Base-by-base conservation (phyloP, 1,140 invertebrate genomes). In the Gerris buenoi region DNA sequence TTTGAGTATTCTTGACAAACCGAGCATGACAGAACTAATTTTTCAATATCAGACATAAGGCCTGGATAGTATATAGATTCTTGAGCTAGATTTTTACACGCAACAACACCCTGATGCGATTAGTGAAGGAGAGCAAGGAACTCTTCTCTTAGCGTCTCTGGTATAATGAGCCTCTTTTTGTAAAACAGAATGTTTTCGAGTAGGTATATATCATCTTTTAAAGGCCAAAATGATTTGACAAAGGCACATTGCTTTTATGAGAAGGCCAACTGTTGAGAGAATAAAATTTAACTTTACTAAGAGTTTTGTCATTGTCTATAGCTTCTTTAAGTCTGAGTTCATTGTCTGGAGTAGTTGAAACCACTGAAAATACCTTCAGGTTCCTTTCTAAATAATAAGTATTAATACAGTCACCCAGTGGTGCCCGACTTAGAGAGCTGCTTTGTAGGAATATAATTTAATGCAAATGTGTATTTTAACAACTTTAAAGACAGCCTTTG, bases 91-190 rank as follows among this genome's bases (percentile, higher is more conserved):
- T 67, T 64, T 68, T 75, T 74, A 65, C 72, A 75, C 69, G 77
- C 77, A 62, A 76, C 76, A 66, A 76, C 72, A 1, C 80, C 80
- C 63, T 79, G 33, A 71, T 83, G 80, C 25, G 72, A 70, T 67
- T 76, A 72, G 71, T 81, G 79, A 61, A 80, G 67, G 29, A 70
- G 67, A 22, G 73, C 62, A 46, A 79, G 71, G 63, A 79, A 77
- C 59, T 73, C 68, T 64, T 70, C 65, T 68, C 76, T 64, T 63
- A 76, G 65, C 59, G 62, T 70, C 27, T 67, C 66, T n/a, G 78
- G 79, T 28, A 81, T 75, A 14, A 81, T 70, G 13, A 78, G 64
- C 28, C 71, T 26, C 60, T 74, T 61, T 62, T 70, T 70, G 71
- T 75, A 76, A 63, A 77, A 75, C 13, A 79, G 3, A 57, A 79